Conservation (phyloP, 2,113 vertebrate genomes). For the Indicator indicator region DNA sequence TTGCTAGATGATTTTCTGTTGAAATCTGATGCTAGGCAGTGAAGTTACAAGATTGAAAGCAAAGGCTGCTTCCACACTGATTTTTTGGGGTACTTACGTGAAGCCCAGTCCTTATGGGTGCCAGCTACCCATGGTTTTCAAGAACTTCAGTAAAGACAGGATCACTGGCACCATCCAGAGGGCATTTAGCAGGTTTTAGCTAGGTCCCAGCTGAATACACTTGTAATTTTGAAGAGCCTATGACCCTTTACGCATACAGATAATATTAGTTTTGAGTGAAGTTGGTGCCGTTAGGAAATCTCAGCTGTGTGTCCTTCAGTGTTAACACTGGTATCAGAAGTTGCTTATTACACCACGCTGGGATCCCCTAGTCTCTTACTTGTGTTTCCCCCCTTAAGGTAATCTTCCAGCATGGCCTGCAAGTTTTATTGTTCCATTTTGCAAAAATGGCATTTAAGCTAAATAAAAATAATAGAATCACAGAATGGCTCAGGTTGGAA, state of each 20-base stretch:
- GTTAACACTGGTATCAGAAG: neutral
- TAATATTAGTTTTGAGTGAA: neutral
- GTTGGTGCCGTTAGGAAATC: neutral
- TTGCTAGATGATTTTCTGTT: neutral
- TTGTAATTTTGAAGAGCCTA: neutral
- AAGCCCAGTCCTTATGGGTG: neutral
- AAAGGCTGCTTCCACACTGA: neutral
- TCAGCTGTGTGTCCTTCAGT: neutral
- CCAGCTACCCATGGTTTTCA: neutral
- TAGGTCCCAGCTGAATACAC: neutral
- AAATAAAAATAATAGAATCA: too few species aligned
- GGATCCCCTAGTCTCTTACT: neutral
- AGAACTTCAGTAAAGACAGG: neutral
- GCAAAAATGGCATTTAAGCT: neutral
- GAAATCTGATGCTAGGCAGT: neutral
- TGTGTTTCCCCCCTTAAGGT: neutral
- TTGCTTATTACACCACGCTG: rapidly evolving
- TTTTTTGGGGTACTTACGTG: neutral
- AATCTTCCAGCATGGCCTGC: neutral
- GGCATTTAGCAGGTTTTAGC: neutral
- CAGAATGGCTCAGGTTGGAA: too few species aligned
- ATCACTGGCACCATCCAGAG: constrained; percentile 16
- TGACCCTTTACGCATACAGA: neutral
- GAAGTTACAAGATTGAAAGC: neutral
- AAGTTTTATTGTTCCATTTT: neutral